These are phyloP conservation scores for Allophyes oxyacanthae DNA, from an alignment of 2,888 invertebrate genomes.

Conservation along the genomic window DNA sequence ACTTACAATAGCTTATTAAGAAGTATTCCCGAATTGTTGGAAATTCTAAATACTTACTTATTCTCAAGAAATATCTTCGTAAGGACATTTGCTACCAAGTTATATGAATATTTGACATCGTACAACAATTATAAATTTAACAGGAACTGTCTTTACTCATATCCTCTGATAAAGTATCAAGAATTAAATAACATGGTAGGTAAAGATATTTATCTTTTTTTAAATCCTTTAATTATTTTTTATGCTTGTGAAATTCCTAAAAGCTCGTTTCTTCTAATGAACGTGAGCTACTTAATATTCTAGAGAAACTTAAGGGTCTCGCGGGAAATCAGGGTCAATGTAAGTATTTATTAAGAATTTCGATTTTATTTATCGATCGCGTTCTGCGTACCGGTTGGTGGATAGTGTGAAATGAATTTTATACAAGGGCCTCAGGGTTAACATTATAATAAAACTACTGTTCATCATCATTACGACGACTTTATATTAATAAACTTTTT, in stretches of 20 bases:
- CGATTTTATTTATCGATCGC: too few species aligned
- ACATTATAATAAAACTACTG: background rate
- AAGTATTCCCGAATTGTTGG: background rate
- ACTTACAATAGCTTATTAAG: slow-evolving; percentile 5
- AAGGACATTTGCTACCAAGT: too few species aligned
- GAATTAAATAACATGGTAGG: too few species aligned
- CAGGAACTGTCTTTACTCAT: too few species aligned
- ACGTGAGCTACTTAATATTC: slow-evolving; percentile 31
- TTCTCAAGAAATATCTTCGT: slow-evolving; percentile 9
- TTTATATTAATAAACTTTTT: background rate
- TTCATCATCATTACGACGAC: too few species aligned
- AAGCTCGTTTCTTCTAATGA: slow-evolving; percentile 2
- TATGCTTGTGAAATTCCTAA: background rate
- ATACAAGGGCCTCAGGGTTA: background rate
- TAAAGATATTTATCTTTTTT: background rate
- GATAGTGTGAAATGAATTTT: too few species aligned
- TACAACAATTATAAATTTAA: too few species aligned
- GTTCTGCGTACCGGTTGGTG: too few species aligned
- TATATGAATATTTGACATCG: too few species aligned
- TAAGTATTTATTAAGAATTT: too few species aligned
- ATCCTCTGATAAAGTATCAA: too few species aligned
- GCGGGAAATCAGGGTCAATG: slow-evolving; percentile 27
- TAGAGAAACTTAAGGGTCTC: slow-evolving; percentile 11
- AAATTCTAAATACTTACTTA: slow-evolving; percentile 16
- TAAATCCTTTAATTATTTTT: background rate